A percentile compares a stretch with the other conserved stretches of the same genome.
Conservation (phyloP, 2,888 invertebrate genomes). For the Ectemnius lituratus region DNA sequence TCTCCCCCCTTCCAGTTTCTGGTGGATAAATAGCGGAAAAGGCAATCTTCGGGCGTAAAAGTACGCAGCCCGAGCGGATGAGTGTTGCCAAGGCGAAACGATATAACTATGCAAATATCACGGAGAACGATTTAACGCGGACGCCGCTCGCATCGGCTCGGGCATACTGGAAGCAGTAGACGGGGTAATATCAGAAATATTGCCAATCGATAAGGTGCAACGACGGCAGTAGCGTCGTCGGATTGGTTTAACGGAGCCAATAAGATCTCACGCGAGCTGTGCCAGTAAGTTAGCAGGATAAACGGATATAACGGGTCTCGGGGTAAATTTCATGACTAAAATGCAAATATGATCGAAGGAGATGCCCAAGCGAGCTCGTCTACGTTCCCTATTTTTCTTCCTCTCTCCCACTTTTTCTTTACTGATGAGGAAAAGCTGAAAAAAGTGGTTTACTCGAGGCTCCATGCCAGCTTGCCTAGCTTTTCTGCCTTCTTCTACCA, state of each 20-base stretch:
- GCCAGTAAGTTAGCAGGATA: slow-evolving; percentile 51
- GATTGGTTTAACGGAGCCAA: slow-evolving; percentile 54
- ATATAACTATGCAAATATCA: slow-evolving; percentile 7
- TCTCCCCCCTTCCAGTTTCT: too few relatives aligned
- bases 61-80: too few relatives aligned
- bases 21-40: too few relatives aligned
- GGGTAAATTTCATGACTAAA: slow-evolving; percentile 66
- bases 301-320: slow-evolving; percentile 61
- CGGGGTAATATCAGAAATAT: slow-evolving; percentile 36
- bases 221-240: slow-evolving; percentile 23
- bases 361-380: slow-evolving; percentile 39
- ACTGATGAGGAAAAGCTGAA: slow-evolving; percentile 40
- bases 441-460: slow-evolving; percentile 49
- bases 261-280: slow-evolving; percentile 47
- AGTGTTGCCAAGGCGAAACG: neutral
- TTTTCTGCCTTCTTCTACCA: slow-evolving; percentile 27
- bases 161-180: slow-evolving; percentile 6
- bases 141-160: slow-evolving; percentile 1
- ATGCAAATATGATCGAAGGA: slow-evolving; percentile 67
- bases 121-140: slow-evolving; percentile 2
- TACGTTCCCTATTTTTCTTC: too few relatives aligned
- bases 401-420: slow-evolving; percentile 22
- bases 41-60: too few relatives aligned
- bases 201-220: slow-evolving; percentile 37
- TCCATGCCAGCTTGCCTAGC: slow-evolving; percentile 40